Percentiles rank a stretch among this genome's conserved stretches.
Evolutionary conservation across 2,888 invertebrate genomes (phyloP).

Genomic region (Drosophila monieri): DNA sequence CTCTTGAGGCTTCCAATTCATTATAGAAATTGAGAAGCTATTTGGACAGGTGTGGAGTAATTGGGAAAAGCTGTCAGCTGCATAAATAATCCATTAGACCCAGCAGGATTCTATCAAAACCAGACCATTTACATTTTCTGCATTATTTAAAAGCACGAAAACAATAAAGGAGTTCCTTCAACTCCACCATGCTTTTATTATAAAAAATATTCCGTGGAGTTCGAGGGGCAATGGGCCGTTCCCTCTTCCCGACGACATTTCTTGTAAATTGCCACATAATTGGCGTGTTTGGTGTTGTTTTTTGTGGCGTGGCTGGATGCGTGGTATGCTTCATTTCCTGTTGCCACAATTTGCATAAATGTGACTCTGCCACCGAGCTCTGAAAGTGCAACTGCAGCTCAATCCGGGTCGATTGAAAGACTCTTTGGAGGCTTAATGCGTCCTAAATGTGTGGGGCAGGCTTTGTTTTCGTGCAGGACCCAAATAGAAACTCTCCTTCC

Average conservation of each 20-base stretch:
- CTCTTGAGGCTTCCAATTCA: slow-evolving; percentile 5
- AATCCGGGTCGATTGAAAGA: slow-evolving; percentile 45
- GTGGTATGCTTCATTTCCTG: slow-evolving; percentile 69
- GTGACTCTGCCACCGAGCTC: neutral
- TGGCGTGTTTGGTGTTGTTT: slow-evolving; percentile 31
- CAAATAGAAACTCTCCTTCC: slow-evolving; percentile 11
- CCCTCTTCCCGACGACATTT: slow-evolving; percentile 27
- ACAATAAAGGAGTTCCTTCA: slow-evolving; percentile 54
- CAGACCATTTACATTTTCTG: slow-evolving; percentile 62
- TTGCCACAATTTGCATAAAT: slow-evolving; percentile 71
- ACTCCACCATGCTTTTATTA: slow-evolving; percentile 21
- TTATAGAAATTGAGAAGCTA: slow-evolving; percentile 15
- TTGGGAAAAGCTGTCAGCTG: slow-evolving; percentile 36
- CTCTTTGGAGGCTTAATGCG: slow-evolving; percentile 23
- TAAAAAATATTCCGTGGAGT: neutral
- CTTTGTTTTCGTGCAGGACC: slow-evolving; percentile 31
- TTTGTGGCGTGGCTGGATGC: slow-evolving; percentile 40
- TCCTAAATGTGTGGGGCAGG: slow-evolving; percentile 22
- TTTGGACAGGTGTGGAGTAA: slow-evolving; percentile 50
- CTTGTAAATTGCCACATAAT: slow-evolving; percentile 40
- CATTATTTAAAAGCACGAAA: slow-evolving; percentile 39
- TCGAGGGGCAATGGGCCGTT: slow-evolving; percentile 4
- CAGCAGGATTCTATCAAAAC: slow-evolving; percentile 41
- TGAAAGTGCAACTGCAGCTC: slow-evolving; percentile 11
- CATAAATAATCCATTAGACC: slow-evolving; percentile 33